A percentile compares a stretch with the other conserved stretches of the same genome.
Evolutionary conservation across 2,797 vertebrate genomes (phyloP).

Genomic region (Hyperoplus immaculatus): DNA sequence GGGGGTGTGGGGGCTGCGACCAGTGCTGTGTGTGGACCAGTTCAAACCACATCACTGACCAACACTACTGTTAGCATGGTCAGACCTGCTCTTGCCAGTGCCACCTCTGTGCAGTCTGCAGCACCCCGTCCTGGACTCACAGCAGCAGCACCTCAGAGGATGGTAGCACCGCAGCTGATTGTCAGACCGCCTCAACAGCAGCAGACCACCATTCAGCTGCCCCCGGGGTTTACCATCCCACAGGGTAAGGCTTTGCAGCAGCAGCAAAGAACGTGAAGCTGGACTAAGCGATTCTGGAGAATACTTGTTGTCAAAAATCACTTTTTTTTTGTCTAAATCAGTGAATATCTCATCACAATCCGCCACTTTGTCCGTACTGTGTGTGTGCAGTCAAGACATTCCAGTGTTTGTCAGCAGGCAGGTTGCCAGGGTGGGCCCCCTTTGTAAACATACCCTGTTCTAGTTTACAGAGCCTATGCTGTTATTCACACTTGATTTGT

Average conservation of each 20-base stretch:
- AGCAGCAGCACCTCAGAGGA: conserved; percentile 81
- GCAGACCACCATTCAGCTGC: conserved; percentile 91
- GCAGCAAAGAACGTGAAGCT: neutral
- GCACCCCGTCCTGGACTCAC: conserved; percentile 81
- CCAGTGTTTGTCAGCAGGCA: too few relatives aligned
- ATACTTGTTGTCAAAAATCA: too few relatives aligned
- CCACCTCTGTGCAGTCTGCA: conserved; percentile 75
- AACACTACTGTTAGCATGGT: conserved; percentile 74
- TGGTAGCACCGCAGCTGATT: conserved; percentile 90
- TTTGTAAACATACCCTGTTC: too few relatives aligned
- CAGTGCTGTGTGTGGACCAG: conserved; percentile 67
- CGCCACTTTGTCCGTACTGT: too few relatives aligned
- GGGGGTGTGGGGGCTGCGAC: conserved; percentile 63
- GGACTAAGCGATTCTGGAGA: too few relatives aligned
- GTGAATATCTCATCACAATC: too few relatives aligned
- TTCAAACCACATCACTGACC: conserved; percentile 67
- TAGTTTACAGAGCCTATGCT: too few relatives aligned
- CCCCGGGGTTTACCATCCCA: conserved; percentile 92
- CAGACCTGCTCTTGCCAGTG: conserved; percentile 74
- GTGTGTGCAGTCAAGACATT: too few relatives aligned
- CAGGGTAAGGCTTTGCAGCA: conserved; percentile 84
- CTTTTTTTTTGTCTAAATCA: too few relatives aligned
- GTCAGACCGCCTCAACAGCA: conserved; percentile 88
- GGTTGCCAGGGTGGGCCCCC: too few relatives aligned
- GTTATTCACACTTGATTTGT: too few relatives aligned